These are phyloP conservation scores for Heteractis magnifica DNA, from an alignment of 92 coral and sea anemone genomes.

Conservation along the genomic window DNA sequence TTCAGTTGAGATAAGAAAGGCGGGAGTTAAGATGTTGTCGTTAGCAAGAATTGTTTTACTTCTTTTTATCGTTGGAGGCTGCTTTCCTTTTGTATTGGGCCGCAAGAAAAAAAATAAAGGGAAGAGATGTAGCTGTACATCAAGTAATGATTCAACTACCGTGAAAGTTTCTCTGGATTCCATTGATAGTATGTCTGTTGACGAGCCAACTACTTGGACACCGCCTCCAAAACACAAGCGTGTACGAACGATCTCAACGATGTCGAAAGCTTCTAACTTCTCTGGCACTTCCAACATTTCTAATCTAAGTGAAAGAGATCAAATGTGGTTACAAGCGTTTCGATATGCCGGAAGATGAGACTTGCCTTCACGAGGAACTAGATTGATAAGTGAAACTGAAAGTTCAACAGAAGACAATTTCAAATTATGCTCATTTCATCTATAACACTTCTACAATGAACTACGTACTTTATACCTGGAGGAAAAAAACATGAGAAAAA, in stretches of 20 bases:
- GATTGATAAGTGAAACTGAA: not conserved
- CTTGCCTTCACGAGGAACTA: not conserved
- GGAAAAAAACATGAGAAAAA: not conserved
- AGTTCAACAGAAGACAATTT: slow-evolving; percentile 10
- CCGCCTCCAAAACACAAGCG: slow-evolving; percentile 84
- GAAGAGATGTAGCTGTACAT: slow-evolving; percentile 38
- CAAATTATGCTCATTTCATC: not conserved
- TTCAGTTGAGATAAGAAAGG: slow-evolving; percentile 14
- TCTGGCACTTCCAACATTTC: slow-evolving; percentile 78
- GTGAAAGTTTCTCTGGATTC: slow-evolving; percentile 62
- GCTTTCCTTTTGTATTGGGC: slow-evolving; percentile 62
- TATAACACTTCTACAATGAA: not conserved
- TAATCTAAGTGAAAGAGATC: slow-evolving; percentile 71
- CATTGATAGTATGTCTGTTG: slow-evolving; percentile 77
- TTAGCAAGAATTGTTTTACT: slow-evolving; percentile 41
- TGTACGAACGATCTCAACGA: slow-evolving; percentile 74
- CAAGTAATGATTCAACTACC: slow-evolving; percentile 42
- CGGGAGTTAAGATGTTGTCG: not conserved
- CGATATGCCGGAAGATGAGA: slow-evolving; percentile 70
- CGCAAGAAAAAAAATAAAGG: slow-evolving; percentile 52
- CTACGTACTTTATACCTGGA: not conserved
- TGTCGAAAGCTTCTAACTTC: slow-evolving; percentile 82
- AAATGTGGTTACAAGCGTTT: slow-evolving; percentile 81
- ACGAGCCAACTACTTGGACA: slow-evolving; percentile 76
- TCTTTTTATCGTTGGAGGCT: slow-evolving; percentile 65